Percentiles rank a stretch among this genome's conserved stretches.
Evolutionary conservation across 1,140 invertebrate genomes (phyloP).

Genomic region (Laupala kohalensis): DNA sequence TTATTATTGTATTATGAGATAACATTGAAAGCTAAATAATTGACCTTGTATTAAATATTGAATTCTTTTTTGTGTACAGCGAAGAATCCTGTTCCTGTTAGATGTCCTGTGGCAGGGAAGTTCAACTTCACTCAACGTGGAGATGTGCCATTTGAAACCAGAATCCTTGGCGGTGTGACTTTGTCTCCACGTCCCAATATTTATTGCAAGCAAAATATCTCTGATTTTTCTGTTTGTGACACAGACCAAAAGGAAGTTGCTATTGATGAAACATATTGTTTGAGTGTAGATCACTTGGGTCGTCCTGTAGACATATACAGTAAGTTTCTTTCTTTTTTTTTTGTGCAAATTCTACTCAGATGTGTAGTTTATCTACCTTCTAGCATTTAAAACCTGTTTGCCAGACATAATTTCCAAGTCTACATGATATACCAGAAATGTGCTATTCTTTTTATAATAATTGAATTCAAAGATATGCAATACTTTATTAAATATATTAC

Average conservation of each 20-base stretch:
- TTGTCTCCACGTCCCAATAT: conserved; percentile 81
- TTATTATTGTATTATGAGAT: no score
- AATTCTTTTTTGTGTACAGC: conserved; percentile 36
- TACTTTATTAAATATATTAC: no score
- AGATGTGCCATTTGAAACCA: conserved; percentile 76
- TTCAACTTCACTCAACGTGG: conserved; percentile 85
- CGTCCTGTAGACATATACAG: conserved; percentile 87
- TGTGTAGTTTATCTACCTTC: background rate
- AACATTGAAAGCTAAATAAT: no score
- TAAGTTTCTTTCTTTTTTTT: conserved; percentile 25
- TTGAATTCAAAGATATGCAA: no score
- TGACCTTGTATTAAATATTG: conserved; percentile 1
- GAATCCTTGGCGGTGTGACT: conserved; percentile 89
- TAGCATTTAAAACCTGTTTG: no score
- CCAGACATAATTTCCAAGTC: no score
- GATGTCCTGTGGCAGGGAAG: conserved; percentile 92
- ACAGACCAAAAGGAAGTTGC: conserved; percentile 76
- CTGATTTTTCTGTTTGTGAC: conserved; percentile 88
- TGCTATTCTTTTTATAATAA: no score
- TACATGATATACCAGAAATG: no score
- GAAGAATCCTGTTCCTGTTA: conserved; percentile 79
- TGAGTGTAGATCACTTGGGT: conserved; percentile 89
- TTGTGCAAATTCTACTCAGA: background rate
- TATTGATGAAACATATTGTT: conserved; percentile 89
- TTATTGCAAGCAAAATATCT: conserved; percentile 86